Conservation (phyloP, 2,888 invertebrate species). For the Rosalia funebris region DNA sequence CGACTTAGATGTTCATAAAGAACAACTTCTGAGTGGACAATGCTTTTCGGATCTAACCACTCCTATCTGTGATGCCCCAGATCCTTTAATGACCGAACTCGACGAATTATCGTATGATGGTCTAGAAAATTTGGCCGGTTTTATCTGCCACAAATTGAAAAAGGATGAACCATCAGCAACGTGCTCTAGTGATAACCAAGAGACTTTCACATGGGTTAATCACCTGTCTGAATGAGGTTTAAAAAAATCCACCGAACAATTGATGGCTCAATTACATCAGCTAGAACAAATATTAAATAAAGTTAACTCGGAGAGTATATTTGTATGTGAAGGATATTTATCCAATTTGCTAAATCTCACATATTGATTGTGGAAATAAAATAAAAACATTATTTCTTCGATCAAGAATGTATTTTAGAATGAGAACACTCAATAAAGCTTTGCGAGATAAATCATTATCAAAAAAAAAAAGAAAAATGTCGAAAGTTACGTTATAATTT, state of each 20-base stretch:
- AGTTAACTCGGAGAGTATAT: not conserved
- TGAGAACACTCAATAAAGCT: not conserved
- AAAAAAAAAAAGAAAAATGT: not conserved
- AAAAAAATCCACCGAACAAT: slow-evolving; percentile 31
- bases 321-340: not conserved
- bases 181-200: slow-evolving; percentile 6
- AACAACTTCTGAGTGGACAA: slow-evolving; percentile 11
- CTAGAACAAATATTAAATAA: slow-evolving; percentile 21
- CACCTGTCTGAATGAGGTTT: slow-evolving; percentile 40
- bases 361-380: not conserved
- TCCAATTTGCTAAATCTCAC: not conserved
- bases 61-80: slow-evolving; percentile 4
- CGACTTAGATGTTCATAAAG: slow-evolving; percentile 20
- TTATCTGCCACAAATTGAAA: slow-evolving; percentile 35
- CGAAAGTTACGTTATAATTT: too few species aligned
- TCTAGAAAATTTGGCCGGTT: slow-evolving; percentile 44
- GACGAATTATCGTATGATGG: slow-evolving; percentile 39
- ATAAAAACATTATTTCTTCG: slow-evolving; percentile 5
- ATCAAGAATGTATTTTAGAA: slow-evolving; percentile 3
- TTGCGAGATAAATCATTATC: not conserved
- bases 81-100: slow-evolving; percentile 13
- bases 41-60: slow-evolving; percentile 4
- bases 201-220: slow-evolving; percentile 33
- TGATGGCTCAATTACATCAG: slow-evolving; percentile 30
- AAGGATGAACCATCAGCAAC: slow-evolving; percentile 15